Evolutionary conservation across 2,797 vertebrate species (phyloP), one percentile per base, ranked within the genome.

Genomic region (Gephyroberyx darwinii): DNA sequence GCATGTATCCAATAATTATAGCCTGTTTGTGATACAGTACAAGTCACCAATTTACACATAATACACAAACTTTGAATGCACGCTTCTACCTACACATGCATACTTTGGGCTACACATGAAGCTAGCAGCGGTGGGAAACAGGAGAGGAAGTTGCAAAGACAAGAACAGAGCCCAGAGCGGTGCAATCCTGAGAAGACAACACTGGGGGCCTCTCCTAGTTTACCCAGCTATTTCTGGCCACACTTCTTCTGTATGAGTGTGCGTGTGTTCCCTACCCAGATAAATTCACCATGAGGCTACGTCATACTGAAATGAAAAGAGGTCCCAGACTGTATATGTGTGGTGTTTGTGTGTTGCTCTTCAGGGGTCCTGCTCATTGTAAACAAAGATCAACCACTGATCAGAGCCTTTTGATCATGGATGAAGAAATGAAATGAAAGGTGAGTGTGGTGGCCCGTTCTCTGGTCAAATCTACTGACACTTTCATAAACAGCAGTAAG

Each of bases 171-270:
- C 47, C 47, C 47, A 50, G 17, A 50, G 47, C 2, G 5, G 8
- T 19, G 47, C 22, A 22, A 43, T 17, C 3, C 13, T 20, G 37
- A 39, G 37, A 17, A 52, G 47, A 54, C 39, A 37, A 62, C 48
- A 33, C 51, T 48, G 52, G 79, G 7, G 26, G 37, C 14, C 53
- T 55, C 22, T 55, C 64, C 10, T 66, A 26, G n/a, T 66, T 66
- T 30, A 17, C 14, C 30, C 2, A n/a, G 37, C 52, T 66, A 55
- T 55, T 54, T 55, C 31, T 22, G 14, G 14, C 16, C 17, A 31
- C 13, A 16, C 8, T 66, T 19, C 7, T 6, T 47, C 41, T 56
- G 20, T 33, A 9, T 47, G 43, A 5, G 14, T 3, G 14, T 45
- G 33, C 33, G 5, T 13, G 3, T 56, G 7, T 17, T 9, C 19